Percentiles rank a stretch among this genome's conserved stretches.
Evolutionary conservation across 2,113 vertebrate genomes (phyloP).

Genomic region (Pan troglodytes): DNA sequence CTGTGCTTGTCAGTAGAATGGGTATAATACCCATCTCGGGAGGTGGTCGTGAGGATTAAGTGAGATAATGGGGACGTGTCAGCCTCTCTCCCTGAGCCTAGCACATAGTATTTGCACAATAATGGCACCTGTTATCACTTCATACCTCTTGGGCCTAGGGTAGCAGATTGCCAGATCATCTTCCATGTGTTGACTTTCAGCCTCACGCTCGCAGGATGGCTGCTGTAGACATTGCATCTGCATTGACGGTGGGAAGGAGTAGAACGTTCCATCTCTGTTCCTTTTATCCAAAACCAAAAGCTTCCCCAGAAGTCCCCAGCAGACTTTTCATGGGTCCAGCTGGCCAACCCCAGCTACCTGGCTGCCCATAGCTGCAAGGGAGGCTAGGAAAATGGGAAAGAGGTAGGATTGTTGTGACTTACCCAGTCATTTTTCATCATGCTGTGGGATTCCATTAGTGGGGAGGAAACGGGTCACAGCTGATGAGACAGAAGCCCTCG

Average conservation of each 20-base stretch:
- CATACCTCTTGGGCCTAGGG: background rate
- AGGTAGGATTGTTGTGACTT: background rate
- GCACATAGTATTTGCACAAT: background rate
- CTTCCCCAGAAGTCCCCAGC: background rate
- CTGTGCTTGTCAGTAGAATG: too few species aligned
- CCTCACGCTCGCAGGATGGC: background rate
- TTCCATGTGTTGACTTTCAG: background rate
- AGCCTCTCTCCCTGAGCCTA: background rate
- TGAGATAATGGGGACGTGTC: too few species aligned
- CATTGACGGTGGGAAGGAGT: background rate
- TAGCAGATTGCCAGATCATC: background rate
- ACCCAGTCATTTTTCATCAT: background rate
- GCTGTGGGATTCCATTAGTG: background rate
- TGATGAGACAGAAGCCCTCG: background rate
- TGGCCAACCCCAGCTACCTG: background rate
- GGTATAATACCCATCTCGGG: too few species aligned
- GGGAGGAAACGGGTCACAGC: background rate
- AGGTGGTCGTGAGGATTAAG: too few species aligned
- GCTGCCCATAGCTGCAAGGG: background rate
- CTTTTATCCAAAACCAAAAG: background rate
- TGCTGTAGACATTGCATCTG: background rate
- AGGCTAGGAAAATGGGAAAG: background rate
- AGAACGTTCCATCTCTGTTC: background rate
- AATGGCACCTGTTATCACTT: background rate
- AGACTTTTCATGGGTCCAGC: background rate